phyloP scores from a whole-genome alignment of 2,797 vertebrate species.

The Nyctibius grandis region DNA sequence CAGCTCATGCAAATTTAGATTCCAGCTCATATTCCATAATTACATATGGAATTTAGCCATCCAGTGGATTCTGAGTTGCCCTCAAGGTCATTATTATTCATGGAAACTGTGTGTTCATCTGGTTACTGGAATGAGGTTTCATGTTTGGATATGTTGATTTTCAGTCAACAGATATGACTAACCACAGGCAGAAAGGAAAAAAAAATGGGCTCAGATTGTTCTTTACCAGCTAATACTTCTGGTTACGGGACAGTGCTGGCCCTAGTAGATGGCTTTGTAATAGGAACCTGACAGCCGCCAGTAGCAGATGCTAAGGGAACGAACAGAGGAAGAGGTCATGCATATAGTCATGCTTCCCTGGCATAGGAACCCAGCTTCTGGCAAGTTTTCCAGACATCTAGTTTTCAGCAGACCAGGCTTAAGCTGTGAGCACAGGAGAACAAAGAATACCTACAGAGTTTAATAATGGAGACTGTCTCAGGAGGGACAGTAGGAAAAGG shows the following conservation, averaged over 20 bases:
- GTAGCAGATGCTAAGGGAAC: slow-evolving; percentile 55
- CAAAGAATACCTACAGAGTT: slow-evolving; percentile 55
- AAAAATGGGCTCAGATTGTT: neutral
- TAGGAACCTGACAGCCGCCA: slow-evolving; percentile 49
- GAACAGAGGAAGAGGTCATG: slow-evolving; percentile 64
- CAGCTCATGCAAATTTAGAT: neutral
- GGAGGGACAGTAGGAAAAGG: neutral
- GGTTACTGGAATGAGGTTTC: slow-evolving; percentile 29
- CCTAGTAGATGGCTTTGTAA: slow-evolving; percentile 51
- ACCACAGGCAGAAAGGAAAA: neutral
- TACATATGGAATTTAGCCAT: slow-evolving; percentile 3
- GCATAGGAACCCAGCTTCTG: slow-evolving; percentile 54
- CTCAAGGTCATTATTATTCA: slow-evolving; percentile 26
- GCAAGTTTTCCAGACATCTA: slow-evolving; percentile 65
- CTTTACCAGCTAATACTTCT: slow-evolving; percentile 36
- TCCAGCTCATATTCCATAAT: neutral
- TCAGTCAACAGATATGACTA: slow-evolving; percentile 40
- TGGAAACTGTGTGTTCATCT: slow-evolving; percentile 19
- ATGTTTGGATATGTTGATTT: slow-evolving; percentile 24
- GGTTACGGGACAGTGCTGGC: slow-evolving; percentile 38
- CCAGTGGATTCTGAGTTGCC: neutral
- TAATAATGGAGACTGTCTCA: slow-evolving; percentile 39
- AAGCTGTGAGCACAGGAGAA: slow-evolving; percentile 15
- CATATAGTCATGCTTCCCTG: slow-evolving; percentile 67
- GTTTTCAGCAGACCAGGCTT: slow-evolving; percentile 52